Evolutionary conservation across 2,113 vertebrate species (phyloP), one percentile per base, ranked within the genome.

Genomic region (Natator depressus): DNA sequence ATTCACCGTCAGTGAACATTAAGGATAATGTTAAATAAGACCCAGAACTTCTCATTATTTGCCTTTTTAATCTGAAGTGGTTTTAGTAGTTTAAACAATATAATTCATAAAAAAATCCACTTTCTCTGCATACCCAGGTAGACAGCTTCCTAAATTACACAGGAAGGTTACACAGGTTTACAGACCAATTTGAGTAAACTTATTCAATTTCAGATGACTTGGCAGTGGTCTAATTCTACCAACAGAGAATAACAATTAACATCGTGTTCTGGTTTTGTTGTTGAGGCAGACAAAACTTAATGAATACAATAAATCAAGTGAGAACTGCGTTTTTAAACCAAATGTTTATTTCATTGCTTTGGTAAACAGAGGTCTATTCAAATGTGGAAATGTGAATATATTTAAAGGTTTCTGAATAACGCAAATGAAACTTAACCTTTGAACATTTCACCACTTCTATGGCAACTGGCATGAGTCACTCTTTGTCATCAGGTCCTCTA

Each of bases 281-380:
- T 91, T 81, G 82, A 93, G 76, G 86, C 50, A 83, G 81, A 79
- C 22, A 91, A 20, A 31, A 5, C 55, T 88, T 93, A 90, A 93
- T 93, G 47, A 94, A 82, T 46, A 16, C 16, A 82, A 72, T 96
- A 91, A 79, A 95, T 94, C 87, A 95, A 95, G 80, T 31, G 91
- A n/a, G 8, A 81, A 49, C 42, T 95, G 42, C 8, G 54, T 90
- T 96, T 69, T 93, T 83, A 96, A 90, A 90, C 42, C 25, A 90
- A 95, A 90, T 90, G 93, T 94, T 95, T 90, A 55, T 91, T 88
- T 69, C 20, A 82, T 82, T 2, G 42, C 94, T 93, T 94, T 83
- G 53, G 35, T 76, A 90, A 83, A 85, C 51, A 59, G n/a, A 20
- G 22, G 16, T 86, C 75, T 38, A 12, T 85, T 96, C 80, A 81